phyloP scores from a whole-genome alignment of 2,113 vertebrate genomes.

The Cyanocitta stelleri region DNA sequence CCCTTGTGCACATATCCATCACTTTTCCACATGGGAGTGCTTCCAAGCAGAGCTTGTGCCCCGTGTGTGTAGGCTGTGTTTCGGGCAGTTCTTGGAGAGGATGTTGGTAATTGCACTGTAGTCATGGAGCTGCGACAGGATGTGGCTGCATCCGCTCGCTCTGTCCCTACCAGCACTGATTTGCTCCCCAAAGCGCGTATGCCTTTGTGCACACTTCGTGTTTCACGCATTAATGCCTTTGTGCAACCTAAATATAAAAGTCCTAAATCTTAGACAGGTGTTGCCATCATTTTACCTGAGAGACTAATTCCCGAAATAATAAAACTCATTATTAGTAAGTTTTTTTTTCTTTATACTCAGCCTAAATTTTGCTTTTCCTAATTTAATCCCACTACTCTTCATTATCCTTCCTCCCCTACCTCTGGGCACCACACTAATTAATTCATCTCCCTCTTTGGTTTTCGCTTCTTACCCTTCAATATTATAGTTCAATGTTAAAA shows the following conservation, averaged over 20 bases:
- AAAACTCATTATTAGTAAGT: conserved; percentile 51
- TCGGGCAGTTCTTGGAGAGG: not conserved
- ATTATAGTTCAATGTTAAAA: conserved; percentile 53
- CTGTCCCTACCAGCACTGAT: not conserved
- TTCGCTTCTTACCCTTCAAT: conserved; percentile 40
- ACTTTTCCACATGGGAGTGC: not conserved
- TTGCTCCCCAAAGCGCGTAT: not conserved
- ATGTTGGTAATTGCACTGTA: not conserved
- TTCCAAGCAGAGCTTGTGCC: not conserved
- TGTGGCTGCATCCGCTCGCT: not conserved
- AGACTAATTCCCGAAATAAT: conserved; percentile 46
- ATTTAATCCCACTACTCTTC: conserved; percentile 62
- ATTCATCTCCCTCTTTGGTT: conserved; percentile 35
- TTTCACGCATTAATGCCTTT: not conserved
- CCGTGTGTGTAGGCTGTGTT: not conserved
- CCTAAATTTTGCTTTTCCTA: conserved; percentile 62
- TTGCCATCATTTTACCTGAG: conserved; percentile 39
- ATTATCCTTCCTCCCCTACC: conserved; percentile 38
- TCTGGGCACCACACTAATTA: conserved; percentile 54
- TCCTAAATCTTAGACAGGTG: conserved; percentile 18
- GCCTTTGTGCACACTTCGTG: not conserved
- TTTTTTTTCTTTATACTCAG: conserved; percentile 12
- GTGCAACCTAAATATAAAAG: not conserved
- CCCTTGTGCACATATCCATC: rapidly evolving
- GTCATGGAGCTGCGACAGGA: not conserved